Evolutionary conservation across 2,113 vertebrate genomes (phyloP), one percentile per base, ranked within the genome.

Genomic region (Riparia riparia): DNA sequence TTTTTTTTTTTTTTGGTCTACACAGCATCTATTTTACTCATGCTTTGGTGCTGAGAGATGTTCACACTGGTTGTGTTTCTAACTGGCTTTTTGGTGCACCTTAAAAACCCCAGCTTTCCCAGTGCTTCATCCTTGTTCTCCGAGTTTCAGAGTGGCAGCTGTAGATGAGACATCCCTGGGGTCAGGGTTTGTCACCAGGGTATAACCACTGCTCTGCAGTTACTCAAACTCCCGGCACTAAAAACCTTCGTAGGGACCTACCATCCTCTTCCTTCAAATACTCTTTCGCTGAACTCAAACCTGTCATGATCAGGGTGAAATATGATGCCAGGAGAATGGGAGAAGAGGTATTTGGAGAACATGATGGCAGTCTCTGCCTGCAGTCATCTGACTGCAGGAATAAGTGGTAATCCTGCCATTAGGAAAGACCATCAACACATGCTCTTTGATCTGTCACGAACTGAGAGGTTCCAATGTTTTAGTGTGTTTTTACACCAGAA

Each of bases 301-400:
- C 25, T 63, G 39, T 31, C 68, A 51, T 44, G 91, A 63, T 34
- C 44, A n/a, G 91, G 68, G 42, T 93, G 92, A 82, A 95, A 88
- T 73, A 45, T 8, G 68, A 89, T 77, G 71, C 72, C 73, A 41
- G 7, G 53, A 61, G 24, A 66, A 68, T 28, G 39, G 42, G 42
- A 92, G 56, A 71, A 47, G 28, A 81, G 71, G 53, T 86, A 39
- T 60, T 51, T 86, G 64, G 64, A 81, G 86, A 73, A 90, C 1
- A 25, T 28, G 68, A 81, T 39, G 64, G 34, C 86, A 86, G 65
- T 13, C 31, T 70, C 83, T 90, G 68, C 51, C 41, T 93, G 60
- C 78, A 92, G 86, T 83, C 81, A 84, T 60, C 69, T 71, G 64
- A 15, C 54, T 74, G 50, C 72, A 78, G 68, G 32, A 95, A 17